Percentiles rank a stretch among this genome's conserved stretches.
phyloP scores from a whole-genome alignment of 2,888 invertebrate species.

The Andrena flavipes region DNA sequence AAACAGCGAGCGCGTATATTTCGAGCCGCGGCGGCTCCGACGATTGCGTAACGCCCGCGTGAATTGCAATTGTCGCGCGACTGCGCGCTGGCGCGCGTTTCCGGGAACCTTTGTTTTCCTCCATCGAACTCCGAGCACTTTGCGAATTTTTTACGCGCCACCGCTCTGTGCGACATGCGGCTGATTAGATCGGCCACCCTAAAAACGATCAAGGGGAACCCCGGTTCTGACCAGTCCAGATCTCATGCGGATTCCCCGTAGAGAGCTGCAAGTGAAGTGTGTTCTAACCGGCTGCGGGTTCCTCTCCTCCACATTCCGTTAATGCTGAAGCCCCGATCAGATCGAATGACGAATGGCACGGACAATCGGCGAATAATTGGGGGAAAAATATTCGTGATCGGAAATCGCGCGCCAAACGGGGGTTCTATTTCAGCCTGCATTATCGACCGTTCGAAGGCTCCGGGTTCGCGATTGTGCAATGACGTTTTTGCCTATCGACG shows the following conservation, averaged over 20 bases:
- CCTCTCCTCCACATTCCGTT: neutral
- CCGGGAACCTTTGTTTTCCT: slow-evolving; percentile 9
- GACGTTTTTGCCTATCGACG: slow-evolving; percentile 9
- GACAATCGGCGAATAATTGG: neutral
- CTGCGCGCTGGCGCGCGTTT: neutral
- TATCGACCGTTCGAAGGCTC: neutral
- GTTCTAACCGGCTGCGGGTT: neutral
- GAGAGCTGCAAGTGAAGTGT: neutral
- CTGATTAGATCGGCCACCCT: neutral
- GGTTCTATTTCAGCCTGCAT: neutral
- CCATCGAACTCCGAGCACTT: neutral
- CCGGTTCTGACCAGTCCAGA: neutral
- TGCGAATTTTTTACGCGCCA: neutral
- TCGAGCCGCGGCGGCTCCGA: slow-evolving; percentile 5
- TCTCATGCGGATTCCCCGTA: neutral
- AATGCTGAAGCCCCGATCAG: neutral
- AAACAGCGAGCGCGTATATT: slow-evolving; percentile 32
- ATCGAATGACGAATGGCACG: neutral
- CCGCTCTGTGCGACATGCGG: neutral
- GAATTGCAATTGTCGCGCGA: slow-evolving; percentile 34
- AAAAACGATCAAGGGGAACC: neutral
- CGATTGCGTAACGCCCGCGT: slow-evolving; percentile 47
- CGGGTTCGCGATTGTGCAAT: slow-evolving; percentile 26
- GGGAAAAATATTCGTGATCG: neutral
- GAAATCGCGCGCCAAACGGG: neutral